Percentiles rank a stretch among this genome's conserved stretches.
These are phyloP conservation scores for Synaphobranchus kaupii DNA, from an alignment of 2,797 vertebrate species.

Conservation along the genomic window DNA sequence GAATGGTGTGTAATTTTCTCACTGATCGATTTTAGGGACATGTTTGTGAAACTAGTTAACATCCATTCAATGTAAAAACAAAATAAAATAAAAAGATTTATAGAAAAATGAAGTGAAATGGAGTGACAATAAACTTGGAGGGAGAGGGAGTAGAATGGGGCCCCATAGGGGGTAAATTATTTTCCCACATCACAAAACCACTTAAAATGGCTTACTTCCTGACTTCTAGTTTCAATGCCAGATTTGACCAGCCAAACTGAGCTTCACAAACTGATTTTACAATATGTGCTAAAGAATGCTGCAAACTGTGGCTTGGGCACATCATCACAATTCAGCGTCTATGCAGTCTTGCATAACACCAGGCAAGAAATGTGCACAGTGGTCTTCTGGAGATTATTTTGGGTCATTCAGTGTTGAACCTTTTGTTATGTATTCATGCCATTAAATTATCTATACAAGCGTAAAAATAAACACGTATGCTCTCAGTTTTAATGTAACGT, in stretches of 20 bases:
- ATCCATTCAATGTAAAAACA: neutral
- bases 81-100: neutral
- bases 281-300: conserved; percentile 46
- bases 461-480: conserved; percentile 24
- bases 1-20: neutral
- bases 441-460: conserved; percentile 27
- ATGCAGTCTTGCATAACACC: neutral
- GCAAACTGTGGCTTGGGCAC: conserved; percentile 46
- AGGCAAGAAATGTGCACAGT: neutral
- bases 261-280: conserved; percentile 41
- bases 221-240: conserved; percentile 48
- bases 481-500: conserved; percentile 22
- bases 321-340: conserved; percentile 44
- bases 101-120: neutral
- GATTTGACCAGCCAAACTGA: conserved; percentile 38
- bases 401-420: conserved; percentile 21
- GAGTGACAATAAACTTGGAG: neutral
- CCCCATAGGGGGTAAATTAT: neutral
- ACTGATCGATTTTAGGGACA: neutral
- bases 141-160: neutral
- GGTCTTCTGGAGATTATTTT: conserved; percentile 33
- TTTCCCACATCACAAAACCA: conserved; percentile 16
- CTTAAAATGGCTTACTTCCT: conserved; percentile 32
- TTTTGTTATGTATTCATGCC: neutral
- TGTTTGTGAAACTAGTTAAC: neutral